Base-by-base conservation (phyloP, 2,888 invertebrate genomes). In the Rhodophaea formosa region DNA sequence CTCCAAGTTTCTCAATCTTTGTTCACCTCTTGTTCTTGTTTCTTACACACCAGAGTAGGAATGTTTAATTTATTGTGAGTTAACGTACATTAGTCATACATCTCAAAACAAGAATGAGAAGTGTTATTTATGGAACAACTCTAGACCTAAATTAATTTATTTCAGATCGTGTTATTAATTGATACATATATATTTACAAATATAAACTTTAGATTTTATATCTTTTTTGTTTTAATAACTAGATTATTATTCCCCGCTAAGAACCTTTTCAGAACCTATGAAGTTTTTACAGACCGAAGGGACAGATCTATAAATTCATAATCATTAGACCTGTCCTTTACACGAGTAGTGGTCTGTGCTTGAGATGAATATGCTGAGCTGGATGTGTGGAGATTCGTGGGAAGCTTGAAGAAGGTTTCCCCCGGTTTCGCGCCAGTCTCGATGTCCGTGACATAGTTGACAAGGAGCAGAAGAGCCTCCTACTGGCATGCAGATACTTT, bases 201-300 rank as follows among this genome's bases (percentile, higher is more conserved):
- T 77, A 78, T 75, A 79, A 72, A 75, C 66, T 71, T 75, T 77
- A 78, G 77, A 77, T 72, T 76, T 75, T 72, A 71, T 66, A 64
- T 60, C 56, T 51, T 35, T 59, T 63, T 72, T 71, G 73, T 76
- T 75, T 75, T 64, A 73, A 62, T 74, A 56, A 53, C 53, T 3
- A 30, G 5, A 39, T 16, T 17, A 35, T 32, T 35, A 43, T 35
- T 23, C 17, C 53, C 53, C 14, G 45, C 23, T 23, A 23, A 3
- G 23, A n/a, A n/a, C n/a, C n/a, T n/a, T n/a, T n/a, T n/a, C 7
- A 30, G 7, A 30, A 6, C 30, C 6, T 7, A 6, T 30, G 30
- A 6, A 30, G 30, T 6, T 30, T 30, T 30, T 30, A 30, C 3
- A 30, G 7, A 30, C 30, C 7, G 3, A 30, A 30, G 7, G 7